Evolutionary conservation across 2,888 invertebrate genomes (phyloP).

Genomic region (Andrena bicolor): DNA sequence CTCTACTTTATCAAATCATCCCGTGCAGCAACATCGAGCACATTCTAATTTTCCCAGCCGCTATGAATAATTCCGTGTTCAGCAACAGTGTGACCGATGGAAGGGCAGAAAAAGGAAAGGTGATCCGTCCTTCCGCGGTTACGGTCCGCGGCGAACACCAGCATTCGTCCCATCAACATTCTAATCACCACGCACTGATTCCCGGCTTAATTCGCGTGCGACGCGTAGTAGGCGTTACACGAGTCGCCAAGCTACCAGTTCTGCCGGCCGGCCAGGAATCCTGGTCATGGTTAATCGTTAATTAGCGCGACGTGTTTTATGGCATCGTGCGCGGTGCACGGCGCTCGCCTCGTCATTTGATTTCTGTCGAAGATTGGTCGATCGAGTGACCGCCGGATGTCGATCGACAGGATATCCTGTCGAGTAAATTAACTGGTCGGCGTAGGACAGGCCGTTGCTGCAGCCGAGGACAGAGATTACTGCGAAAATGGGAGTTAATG

Average conservation of each 20-base stretch:
- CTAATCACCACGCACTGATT: slow-evolving; percentile 81
- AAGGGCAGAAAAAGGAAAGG: slow-evolving; percentile 7
- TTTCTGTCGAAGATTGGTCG: slow-evolving; percentile 72
- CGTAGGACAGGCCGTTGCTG: slow-evolving; percentile 67
- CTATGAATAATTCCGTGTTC: too few species aligned
- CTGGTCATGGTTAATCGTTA: slow-evolving; percentile 80
- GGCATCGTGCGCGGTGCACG: slow-evolving; percentile 49
- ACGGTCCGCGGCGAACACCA: slow-evolving; percentile 51
- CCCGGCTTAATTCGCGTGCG: slow-evolving; percentile 75
- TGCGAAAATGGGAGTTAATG: slow-evolving; percentile 68
- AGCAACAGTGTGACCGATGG: not conserved
- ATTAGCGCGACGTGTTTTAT: slow-evolving; percentile 76
- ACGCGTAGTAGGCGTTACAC: slow-evolving; percentile 67
- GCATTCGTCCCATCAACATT: slow-evolving; percentile 72
- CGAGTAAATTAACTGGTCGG: slow-evolving; percentile 63
- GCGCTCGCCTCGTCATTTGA: slow-evolving; percentile 73
- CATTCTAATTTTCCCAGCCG: too few species aligned
- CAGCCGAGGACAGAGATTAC: slow-evolving; percentile 69
- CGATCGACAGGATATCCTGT: slow-evolving; percentile 74
- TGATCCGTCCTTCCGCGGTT: slow-evolving; percentile 38
- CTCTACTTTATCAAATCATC: too few species aligned
- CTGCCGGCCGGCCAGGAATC: slow-evolving; percentile 71
- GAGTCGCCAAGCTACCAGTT: slow-evolving; percentile 68
- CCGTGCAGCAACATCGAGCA: too few species aligned
- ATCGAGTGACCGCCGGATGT: slow-evolving; percentile 71